These are phyloP conservation scores for Platichthys flesus DNA, from an alignment of 2,113 vertebrate species.

Conservation along the genomic window DNA sequence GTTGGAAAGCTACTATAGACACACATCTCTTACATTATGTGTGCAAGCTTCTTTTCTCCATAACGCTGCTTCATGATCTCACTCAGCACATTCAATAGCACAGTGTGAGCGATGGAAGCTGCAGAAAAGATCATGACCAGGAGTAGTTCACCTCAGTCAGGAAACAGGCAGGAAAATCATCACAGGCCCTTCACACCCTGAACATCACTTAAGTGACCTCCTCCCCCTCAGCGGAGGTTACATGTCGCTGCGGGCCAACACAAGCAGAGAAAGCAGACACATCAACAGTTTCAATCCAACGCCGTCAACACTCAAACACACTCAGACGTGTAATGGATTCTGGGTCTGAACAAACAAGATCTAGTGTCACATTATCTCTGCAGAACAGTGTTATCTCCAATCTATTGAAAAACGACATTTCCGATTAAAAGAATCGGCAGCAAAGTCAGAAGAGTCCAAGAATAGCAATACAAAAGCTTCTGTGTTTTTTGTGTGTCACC, in stretches of 20 bases:
- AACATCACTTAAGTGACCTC: slow-evolving; percentile 43
- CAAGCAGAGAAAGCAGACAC: slow-evolving; percentile 42
- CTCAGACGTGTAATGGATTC: not conserved
- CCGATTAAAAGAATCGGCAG: not conserved
- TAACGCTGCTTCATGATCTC: no score
- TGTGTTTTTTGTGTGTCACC: no score
- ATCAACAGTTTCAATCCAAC: slow-evolving; percentile 1
- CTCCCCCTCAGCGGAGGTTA: not conserved
- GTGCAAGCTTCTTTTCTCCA: no score
- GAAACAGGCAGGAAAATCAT: slow-evolving; percentile 40
- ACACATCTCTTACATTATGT: no score
- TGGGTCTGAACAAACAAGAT: slow-evolving; percentile 8
- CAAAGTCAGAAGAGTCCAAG: not conserved
- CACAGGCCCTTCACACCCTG: slow-evolving; percentile 49
- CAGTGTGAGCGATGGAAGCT: not conserved
- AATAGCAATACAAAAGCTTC: no score
- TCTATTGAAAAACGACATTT: no score
- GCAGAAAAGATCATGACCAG: slow-evolving; percentile 29
- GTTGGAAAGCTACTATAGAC: no score
- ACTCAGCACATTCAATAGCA: not conserved
- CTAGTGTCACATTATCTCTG: not conserved
- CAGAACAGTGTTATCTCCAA: no score
- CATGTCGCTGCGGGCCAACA: slow-evolving; percentile 37
- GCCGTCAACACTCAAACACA: not conserved
- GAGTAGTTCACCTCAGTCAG: slow-evolving; percentile 31